Percentiles rank a stretch among this genome's conserved stretches.
Evolutionary conservation across 2,888 invertebrate genomes (phyloP).

Genomic region (Palloptera scutellata): DNA sequence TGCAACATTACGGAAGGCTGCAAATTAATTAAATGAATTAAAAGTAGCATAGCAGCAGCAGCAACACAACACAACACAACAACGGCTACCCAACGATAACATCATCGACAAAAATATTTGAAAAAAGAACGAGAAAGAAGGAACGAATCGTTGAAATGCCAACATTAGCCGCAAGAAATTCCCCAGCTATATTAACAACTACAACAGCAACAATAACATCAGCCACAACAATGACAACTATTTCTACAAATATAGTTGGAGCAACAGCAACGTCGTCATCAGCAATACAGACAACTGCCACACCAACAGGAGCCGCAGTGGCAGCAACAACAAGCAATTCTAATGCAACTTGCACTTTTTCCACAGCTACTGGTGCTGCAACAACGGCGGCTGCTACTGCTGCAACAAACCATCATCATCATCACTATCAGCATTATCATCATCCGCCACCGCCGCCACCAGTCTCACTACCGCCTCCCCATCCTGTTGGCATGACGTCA

Average conservation of each 20-base stretch:
- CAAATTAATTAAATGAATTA: not conserved
- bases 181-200: slow-evolving; percentile 33
- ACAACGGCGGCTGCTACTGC: slow-evolving; percentile 15
- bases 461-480: slow-evolving; percentile 19
- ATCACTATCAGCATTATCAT: slow-evolving; percentile 37
- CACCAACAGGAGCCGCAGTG: slow-evolving; percentile 30
- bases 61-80: slow-evolving; percentile 16
- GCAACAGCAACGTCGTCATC: slow-evolving; percentile 26
- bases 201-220: slow-evolving; percentile 27
- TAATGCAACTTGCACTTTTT: slow-evolving; percentile 45
- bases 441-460: slow-evolving; percentile 35
- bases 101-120: not conserved
- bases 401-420: slow-evolving; percentile 32
- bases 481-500: too few relatives aligned
- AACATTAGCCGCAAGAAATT: slow-evolving; percentile 51
- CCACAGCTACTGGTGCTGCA: slow-evolving; percentile 29
- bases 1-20: not conserved
- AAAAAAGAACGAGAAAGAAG: not conserved
- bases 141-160: slow-evolving; percentile 45
- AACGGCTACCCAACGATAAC: slow-evolving; percentile 29
- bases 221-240: slow-evolving; percentile 39
- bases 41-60: slow-evolving; percentile 2
- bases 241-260: slow-evolving; percentile 33
- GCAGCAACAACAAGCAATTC: slow-evolving; percentile 34
- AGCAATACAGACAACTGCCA: slow-evolving; percentile 30